Conservation (phyloP, 2,797 vertebrate genomes). For the Galago senegalensis region DNA sequence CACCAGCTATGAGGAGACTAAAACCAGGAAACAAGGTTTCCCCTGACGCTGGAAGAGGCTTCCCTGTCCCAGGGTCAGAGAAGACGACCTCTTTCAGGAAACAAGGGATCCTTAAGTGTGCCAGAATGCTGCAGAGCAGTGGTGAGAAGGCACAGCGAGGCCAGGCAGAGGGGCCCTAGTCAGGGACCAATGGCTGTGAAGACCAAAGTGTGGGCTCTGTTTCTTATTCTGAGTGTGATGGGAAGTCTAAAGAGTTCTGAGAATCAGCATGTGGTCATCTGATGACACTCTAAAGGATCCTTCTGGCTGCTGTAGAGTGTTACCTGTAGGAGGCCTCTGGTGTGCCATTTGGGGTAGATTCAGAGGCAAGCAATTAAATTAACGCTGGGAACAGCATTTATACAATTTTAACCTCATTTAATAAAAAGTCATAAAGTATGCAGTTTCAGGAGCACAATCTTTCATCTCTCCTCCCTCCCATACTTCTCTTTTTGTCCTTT, state of each 20-base stretch:
- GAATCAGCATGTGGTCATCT: accelerated
- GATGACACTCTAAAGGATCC: background rate
- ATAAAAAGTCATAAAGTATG: accelerated
- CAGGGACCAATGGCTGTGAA: background rate
- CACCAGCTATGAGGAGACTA: background rate
- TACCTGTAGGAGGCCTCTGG: accelerated
- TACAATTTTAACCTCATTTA: background rate
- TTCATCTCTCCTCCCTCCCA: background rate
- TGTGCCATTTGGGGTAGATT: accelerated
- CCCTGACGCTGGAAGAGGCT: accelerated
- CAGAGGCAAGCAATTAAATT: background rate
- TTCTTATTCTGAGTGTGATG: background rate
- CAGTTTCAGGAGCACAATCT: background rate
- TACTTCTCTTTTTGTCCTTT: no score
- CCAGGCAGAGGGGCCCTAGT: background rate
- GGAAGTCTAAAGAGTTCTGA: background rate
- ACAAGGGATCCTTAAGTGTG: accelerated
- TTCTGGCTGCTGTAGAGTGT: background rate
- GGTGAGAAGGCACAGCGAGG: background rate
- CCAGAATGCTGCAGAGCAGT: background rate
- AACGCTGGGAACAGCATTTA: background rate
- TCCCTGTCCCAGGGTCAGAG: background rate
- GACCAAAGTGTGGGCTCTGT: background rate
- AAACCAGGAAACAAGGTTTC: background rate
- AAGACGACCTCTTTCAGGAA: background rate